Evolutionary conservation across 2,888 invertebrate species (phyloP), one percentile per base, ranked within the genome.

Genomic region (Andrena hattorfiana): DNA sequence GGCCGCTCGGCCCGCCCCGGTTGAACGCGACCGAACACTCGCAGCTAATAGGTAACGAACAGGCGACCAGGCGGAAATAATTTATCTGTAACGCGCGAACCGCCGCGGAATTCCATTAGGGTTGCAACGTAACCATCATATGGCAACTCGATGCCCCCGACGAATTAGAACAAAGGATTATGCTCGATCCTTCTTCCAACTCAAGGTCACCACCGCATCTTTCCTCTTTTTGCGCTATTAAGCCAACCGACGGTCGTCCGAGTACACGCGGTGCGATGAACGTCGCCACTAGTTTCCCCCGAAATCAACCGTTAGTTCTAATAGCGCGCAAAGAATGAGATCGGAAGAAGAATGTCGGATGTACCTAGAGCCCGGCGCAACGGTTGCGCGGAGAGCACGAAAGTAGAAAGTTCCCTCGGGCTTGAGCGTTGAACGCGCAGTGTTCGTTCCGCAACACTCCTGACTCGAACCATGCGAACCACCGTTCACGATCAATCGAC

Each of bases 401-500:
- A 70, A 70, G 79, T 79, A 79, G 79, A 79, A 79, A 79, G 79
- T 79, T 64, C 20, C 69, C 23, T 10, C 4, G 23, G 13, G 23
- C 4, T 26, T 5, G 23, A 56, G 10, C 23, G 56, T 23, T 10
- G 4, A 8, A 51, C 51, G 51, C 20, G 20, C 8, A 35, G 35
- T 35, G 51, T 20, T 20, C n/a, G 51, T 51, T 51, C 51, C 20
- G 51, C 8, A 20, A 51, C 7, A 8, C 56, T 56, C 26, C 10
- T 10, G 20, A 8, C 26, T 26, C 26, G 10, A 26, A 26, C 4
- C 4, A 56, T 1, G 56, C 13, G 56, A 26, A 23, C 56, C 56
- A 26, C 23, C 20, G 56, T 0, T 10, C 23, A 26, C 13, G 10
- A 56, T 56, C 26, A 56, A 56, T 56, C 23, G 26, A 23, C 56